phyloP scores from a whole-genome alignment of 1,140 invertebrate species.

The Eurosta solidaginis region DNA sequence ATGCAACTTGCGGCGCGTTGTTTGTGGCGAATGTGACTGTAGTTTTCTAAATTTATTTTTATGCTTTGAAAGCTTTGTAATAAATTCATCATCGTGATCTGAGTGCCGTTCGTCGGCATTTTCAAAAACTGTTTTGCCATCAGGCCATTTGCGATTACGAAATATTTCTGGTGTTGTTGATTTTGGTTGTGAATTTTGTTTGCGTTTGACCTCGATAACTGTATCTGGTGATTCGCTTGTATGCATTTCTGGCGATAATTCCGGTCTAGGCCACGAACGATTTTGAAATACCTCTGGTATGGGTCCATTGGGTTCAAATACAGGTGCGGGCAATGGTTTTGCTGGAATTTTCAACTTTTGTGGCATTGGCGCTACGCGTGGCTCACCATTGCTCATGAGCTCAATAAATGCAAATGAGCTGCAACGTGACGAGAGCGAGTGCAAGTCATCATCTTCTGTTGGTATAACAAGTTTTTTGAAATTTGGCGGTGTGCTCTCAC shows the following conservation, averaged over 20 bases:
- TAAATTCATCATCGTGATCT: background rate
- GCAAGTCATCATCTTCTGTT: constrained; percentile 34
- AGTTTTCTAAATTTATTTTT: background rate
- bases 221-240: constrained; percentile 34
- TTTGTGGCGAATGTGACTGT: constrained; percentile 30
- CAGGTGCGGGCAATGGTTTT: constrained; percentile 41
- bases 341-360: constrained; percentile 49
- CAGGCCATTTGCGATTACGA: constrained; percentile 52
- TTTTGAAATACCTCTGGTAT: constrained; percentile 52
- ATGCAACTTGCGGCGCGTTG: background rate
- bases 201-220: constrained; percentile 9
- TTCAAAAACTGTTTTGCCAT: constrained; percentile 49
- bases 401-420: constrained; percentile 59
- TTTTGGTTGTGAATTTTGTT: constrained; percentile 34
- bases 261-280: constrained; percentile 49
- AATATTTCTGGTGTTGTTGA: constrained; percentile 45
- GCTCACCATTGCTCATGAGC: constrained; percentile 46
- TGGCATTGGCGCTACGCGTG: constrained; percentile 55
- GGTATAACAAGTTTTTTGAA: constrained; percentile 50
- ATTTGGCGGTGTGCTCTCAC: constrained; percentile 50
- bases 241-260: constrained; percentile 38
- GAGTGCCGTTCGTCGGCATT: background rate
- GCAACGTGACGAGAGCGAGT: constrained; percentile 47
- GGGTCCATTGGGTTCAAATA: constrained; percentile 40
- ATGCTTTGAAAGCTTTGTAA: background rate